Evolutionary conservation across 2,797 vertebrate species (phyloP), one percentile per base, ranked within the genome.

Genomic region (Rhadinocentrus ornatus): DNA sequence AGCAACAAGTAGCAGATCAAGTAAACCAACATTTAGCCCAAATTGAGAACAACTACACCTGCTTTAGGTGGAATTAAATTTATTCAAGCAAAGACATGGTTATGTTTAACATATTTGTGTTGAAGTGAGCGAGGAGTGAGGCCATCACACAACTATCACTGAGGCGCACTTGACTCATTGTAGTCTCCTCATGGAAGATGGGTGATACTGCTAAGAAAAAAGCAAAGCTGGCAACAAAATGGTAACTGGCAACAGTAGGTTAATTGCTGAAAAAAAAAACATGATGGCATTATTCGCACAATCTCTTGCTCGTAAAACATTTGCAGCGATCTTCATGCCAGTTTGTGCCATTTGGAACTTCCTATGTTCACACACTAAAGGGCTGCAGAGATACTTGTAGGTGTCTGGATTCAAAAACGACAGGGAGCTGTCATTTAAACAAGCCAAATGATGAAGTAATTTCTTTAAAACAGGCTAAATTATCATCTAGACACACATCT

Each of bases 391-490:
- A 24, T 10, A 10, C n/a, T 8, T 50, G n/a, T 12, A n/a, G 18
- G 8, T 44, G 41, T 44, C 41, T 18, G 18, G 6, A 18, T n/a
- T n/a, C 44, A 46, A 46, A 18, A 37, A 29, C 27, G 32, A 39
- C 22, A 24, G 50, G 32, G 50, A 4, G 24, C 18, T 55, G 10
- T 41, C 16, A 41, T 39, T 66, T 39, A 26, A 8, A 53, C 26
- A 22, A 3, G 27, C 32, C 53, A 24, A 24, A 3, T 29, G 7
- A 8, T 32, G 69, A 72, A 72, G 83, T 76, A 76, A 58, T 46
- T 82, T 80, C 48, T 84, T 80, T 62, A 72, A 54, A 74, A 18
- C 22, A 20, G 60, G 52, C 62, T 67, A 67, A 29, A 71, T 61
- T 27, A 68, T 18, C 24, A 70, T 68, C 4, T 24, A 37, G 64